These are phyloP conservation scores for Harpagus bidentatus DNA, from an alignment of 2,113 vertebrate genomes.

Conservation along the genomic window DNA sequence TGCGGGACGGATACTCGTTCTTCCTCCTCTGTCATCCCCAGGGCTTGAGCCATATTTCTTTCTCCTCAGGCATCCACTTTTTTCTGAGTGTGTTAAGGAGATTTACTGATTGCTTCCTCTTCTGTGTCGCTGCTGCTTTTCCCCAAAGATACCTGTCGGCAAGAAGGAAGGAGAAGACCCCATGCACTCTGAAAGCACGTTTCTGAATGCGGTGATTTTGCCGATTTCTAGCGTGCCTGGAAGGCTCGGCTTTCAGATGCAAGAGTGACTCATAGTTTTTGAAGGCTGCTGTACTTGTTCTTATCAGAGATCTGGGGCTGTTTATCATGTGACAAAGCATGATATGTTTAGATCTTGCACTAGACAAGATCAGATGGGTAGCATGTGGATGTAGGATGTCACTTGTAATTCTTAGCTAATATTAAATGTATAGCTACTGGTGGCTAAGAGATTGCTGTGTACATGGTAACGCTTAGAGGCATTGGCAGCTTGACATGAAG, in stretches of 20 bases:
- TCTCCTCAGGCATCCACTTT: neutral
- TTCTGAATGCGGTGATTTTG: neutral
- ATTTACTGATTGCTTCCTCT: neutral
- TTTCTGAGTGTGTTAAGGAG: neutral
- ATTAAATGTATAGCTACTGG: neutral
- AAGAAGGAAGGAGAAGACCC: neutral
- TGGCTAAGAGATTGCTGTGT: neutral
- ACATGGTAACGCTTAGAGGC: neutral
- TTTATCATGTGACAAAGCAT: neutral
- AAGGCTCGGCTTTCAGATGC: neutral
- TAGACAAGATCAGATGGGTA: neutral
- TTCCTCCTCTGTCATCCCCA: neutral
- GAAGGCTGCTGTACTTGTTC: neutral
- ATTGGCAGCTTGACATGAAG: neutral
- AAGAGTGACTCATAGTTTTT: neutral
- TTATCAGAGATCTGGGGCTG: neutral
- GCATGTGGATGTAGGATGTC: neutral
- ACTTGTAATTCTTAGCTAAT: neutral
- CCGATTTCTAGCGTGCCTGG: neutral
- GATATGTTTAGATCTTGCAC: constrained; percentile 3
- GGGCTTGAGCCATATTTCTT: neutral
- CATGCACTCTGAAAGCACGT: neutral
- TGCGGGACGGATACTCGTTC: neutral
- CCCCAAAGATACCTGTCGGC: neutral
- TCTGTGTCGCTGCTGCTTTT: neutral